Evolutionary conservation across 2,797 vertebrate species (phyloP).

Genomic region (Hapalemur alaotrensis): DNA sequence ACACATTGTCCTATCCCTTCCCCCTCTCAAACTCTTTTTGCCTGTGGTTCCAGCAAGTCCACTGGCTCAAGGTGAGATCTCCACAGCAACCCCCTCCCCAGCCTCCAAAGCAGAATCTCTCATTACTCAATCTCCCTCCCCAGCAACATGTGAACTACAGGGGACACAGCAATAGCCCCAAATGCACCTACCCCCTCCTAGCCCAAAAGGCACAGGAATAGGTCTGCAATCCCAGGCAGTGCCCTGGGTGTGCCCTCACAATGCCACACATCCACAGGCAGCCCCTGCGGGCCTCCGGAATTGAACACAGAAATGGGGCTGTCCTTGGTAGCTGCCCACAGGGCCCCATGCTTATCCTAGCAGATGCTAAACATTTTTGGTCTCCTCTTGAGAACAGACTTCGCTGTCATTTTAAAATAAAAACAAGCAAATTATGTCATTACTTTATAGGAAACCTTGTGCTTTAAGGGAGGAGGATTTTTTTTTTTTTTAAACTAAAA

Average conservation of each 20-base stretch:
- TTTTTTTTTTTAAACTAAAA: neutral
- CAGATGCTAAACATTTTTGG: neutral
- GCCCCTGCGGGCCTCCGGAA: neutral
- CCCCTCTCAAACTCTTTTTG: neutral
- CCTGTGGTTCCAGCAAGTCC: neutral
- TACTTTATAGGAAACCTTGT: slow-evolving; percentile 48
- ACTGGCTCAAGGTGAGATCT: neutral
- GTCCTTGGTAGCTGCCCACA: neutral
- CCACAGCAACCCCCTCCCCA: neutral
- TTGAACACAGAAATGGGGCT: neutral
- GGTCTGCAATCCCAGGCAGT: neutral
- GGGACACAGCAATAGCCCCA: neutral
- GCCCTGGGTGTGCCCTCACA: neutral
- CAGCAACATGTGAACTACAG: neutral
- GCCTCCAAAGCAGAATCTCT: neutral
- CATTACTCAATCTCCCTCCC: neutral
- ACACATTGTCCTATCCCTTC: neutral
- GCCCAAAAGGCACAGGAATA: neutral
- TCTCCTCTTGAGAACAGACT: neutral
- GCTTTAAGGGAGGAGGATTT: neutral
- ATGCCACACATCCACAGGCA: neutral
- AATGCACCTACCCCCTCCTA: neutral
- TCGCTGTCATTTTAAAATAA: slow-evolving; percentile 8
- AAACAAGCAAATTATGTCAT: slow-evolving; percentile 34
- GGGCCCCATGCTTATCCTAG: neutral